Conservation (phyloP, 2,113 vertebrate genomes). For the Scortum barcoo region DNA sequence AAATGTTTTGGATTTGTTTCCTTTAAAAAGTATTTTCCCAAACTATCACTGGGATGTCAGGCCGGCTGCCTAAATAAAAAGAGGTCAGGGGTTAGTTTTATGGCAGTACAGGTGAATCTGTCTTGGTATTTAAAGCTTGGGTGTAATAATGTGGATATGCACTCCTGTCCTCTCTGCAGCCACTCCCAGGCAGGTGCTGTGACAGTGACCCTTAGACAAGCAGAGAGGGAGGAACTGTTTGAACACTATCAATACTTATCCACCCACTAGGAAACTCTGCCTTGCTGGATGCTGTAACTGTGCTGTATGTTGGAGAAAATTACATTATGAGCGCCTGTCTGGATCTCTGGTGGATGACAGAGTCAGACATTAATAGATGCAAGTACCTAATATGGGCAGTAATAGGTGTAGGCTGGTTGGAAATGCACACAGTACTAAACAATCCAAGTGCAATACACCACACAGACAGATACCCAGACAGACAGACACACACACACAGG, state of each 20-base stretch:
- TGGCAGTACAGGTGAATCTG: slow-evolving; percentile 11
- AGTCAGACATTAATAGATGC: slow-evolving; percentile 42
- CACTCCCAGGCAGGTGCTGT: slow-evolving; percentile 58
- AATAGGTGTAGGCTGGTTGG: slow-evolving; percentile 23
- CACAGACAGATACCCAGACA: not conserved
- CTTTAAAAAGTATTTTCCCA: not conserved
- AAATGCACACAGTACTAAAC: slow-evolving; percentile 29
- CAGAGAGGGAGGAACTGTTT: slow-evolving; percentile 19
- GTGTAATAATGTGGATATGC: slow-evolving; percentile 34
- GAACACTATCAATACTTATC: slow-evolving; percentile 18
- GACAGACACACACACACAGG: slow-evolving; percentile 18
- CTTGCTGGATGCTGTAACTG: slow-evolving; percentile 6
- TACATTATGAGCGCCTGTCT: slow-evolving; percentile 16
- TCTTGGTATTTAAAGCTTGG: slow-evolving; percentile 52
- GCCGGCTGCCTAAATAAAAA: not conserved
- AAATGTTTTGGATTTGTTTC: not conserved
- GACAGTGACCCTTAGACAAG: slow-evolving; percentile 62
- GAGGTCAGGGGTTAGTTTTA: slow-evolving; percentile 23
- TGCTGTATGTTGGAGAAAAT: slow-evolving; percentile 33
- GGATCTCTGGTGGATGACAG: slow-evolving; percentile 46
- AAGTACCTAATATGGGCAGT: slow-evolving; percentile 55
- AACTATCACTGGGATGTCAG: not conserved
- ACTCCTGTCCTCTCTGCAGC: slow-evolving; percentile 27
- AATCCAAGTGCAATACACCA: not conserved
- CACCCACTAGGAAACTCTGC: not conserved